Percentiles rank a stretch among this genome's conserved stretches.
Conservation (phyloP, 2,888 invertebrate genomes). For the Cryptocephalus moraei region DNA sequence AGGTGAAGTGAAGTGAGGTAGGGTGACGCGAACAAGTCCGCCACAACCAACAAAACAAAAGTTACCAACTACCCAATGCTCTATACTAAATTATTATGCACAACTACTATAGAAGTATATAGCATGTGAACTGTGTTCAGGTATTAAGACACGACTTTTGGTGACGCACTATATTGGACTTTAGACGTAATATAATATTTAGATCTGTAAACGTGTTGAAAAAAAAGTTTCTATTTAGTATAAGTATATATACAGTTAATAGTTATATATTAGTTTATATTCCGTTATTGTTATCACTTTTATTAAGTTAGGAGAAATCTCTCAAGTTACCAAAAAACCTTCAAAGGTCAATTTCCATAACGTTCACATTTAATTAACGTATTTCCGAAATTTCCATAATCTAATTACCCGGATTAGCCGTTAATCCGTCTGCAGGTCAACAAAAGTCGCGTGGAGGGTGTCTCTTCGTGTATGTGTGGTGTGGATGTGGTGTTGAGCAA, state of each 20-base stretch:
- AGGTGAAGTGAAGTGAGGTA: constrained; percentile 39
- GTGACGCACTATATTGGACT: constrained; percentile 3
- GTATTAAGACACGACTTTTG: constrained; percentile 3
- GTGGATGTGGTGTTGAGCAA: constrained; percentile 10
- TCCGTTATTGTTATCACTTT: background rate
- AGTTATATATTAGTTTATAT: no score
- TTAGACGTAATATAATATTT: no score
- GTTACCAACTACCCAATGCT: constrained; percentile 39
- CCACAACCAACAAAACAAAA: constrained; percentile 41
- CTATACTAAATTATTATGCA: constrained; percentile 34
- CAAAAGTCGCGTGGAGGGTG: no score
- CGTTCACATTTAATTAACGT: no score
- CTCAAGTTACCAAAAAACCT: background rate
- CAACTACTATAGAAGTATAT: constrained; percentile 25
- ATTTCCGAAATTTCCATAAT: no score
- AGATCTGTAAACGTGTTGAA: background rate
- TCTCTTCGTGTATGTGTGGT: background rate
- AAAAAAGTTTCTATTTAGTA: no score
- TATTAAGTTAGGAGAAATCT: background rate
- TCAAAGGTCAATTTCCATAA: constrained; percentile 1
- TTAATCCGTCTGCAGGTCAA: no score
- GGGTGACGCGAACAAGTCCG: constrained; percentile 39
- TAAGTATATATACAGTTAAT: no score
- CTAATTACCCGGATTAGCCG: no score
- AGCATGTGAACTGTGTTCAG: constrained; percentile 7